These are phyloP conservation scores for Bombus waltoni DNA, from an alignment of 1,140 invertebrate genomes.

Conservation along the genomic window DNA sequence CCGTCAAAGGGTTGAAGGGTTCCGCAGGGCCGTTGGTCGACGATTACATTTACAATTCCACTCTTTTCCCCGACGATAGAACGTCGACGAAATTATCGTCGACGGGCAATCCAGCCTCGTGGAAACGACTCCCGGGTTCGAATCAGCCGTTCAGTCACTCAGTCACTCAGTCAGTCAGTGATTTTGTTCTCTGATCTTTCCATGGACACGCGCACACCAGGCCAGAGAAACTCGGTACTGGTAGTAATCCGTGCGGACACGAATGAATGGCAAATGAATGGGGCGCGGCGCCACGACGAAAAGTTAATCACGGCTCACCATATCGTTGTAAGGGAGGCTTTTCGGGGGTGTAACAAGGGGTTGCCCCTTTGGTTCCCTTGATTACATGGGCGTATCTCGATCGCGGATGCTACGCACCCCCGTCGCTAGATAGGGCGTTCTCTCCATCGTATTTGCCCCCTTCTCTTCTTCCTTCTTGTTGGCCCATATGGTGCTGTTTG, in stretches of 20 bases:
- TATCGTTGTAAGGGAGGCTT: slow-evolving; percentile 76
- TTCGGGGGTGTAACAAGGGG: slow-evolving; percentile 73
- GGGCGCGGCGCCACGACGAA: slow-evolving; percentile 80
- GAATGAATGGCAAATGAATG: slow-evolving; percentile 83
- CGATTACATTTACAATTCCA: slow-evolving; percentile 27
- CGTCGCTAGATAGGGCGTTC: slow-evolving; percentile 44
- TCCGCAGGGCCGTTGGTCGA: not conserved
- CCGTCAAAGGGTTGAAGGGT: not conserved
- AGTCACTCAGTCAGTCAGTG: slow-evolving; percentile 62
- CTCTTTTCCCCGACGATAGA: not conserved
- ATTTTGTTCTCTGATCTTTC: slow-evolving; percentile 57
- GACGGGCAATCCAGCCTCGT: slow-evolving; percentile 3
- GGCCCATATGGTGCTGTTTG: slow-evolving; percentile 75
- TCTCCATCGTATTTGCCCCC: slow-evolving; percentile 12
- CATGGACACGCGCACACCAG: slow-evolving; percentile 51
- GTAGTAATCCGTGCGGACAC: slow-evolving; percentile 80
- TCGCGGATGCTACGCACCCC: slow-evolving; percentile 62
- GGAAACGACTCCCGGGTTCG: not conserved
- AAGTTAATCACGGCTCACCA: slow-evolving; percentile 83
- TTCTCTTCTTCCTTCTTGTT: slow-evolving; percentile 21
- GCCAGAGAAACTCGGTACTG: slow-evolving; percentile 37
- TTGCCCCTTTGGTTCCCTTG: slow-evolving; percentile 77
- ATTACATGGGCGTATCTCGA: slow-evolving; percentile 81
- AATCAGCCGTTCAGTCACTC: slow-evolving; percentile 52
- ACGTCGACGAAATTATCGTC: not conserved